Evolutionary conservation across 2,888 invertebrate genomes (phyloP), one percentile per base, ranked within the genome.

Genomic region (Syrista parreyssii): DNA sequence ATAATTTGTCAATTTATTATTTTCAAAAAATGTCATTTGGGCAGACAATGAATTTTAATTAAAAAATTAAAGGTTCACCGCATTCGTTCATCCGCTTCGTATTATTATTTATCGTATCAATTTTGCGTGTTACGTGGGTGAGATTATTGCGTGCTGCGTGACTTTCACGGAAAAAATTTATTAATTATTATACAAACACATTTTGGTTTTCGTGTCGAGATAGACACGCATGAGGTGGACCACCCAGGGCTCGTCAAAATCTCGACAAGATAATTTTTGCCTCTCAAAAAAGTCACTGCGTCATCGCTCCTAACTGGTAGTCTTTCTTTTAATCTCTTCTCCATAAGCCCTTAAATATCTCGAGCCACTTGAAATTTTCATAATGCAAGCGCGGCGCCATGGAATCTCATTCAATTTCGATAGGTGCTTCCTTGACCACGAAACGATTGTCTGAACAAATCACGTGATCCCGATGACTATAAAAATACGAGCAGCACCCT

Each of bases 241-340:
- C 90, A 91, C 90, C 90, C 89, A 89, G 79, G 85, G 85, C 85
- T 85, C 85, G 82, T 89, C 84, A 86, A 84, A 83, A 79, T 82
- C 84, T 85, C 79, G 89, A 88, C 89, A 88, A 84, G 88, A 89
- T 89, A 89, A 89, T 90, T 90, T 80, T 81, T 85, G 87, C 82
- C 89, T 88, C 89, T 90, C 86, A 84, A 88, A 89, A 91, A 90
- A 88, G 86, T 87, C 84, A 88, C 88, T 85, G 81, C 89, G 91
- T 91, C 91, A 91, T 91, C 89, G 89, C 87, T 89, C 86, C 89
- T 91, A 91, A 91, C 91, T 91, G 90, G 89, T 90, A 88, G 89
- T 90, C 91, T 90, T 90, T 88, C 89, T 89, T 89, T 89, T 90
- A 90, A 91, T 90, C 89, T 86, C 84, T 82, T 79, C 84, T 85